Evolutionary conservation across 2,113 vertebrate genomes (phyloP).

Genomic region (Neogale vison): DNA sequence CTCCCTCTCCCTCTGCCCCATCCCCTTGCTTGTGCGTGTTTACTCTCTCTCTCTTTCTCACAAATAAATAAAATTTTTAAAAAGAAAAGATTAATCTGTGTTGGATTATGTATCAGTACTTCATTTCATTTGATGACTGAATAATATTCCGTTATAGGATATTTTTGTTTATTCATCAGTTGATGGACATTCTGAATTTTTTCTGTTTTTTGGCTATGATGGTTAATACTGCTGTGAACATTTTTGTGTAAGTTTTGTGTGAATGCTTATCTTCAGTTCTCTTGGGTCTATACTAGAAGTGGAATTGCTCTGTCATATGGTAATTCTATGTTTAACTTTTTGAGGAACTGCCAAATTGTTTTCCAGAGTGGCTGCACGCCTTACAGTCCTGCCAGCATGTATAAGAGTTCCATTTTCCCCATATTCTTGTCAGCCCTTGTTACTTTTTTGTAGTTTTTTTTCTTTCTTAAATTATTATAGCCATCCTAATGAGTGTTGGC

Average conservation of each 20-base stretch:
- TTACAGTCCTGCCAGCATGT: not conserved
- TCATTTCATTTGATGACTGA: not conserved
- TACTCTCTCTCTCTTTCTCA: too few relatives aligned
- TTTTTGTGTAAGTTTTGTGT: not conserved
- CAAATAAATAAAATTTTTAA: too few relatives aligned
- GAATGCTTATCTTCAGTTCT: not conserved
- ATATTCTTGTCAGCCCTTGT: not conserved
- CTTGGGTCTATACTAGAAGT: not conserved
- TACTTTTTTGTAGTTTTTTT: not conserved
- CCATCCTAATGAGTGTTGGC: not conserved
- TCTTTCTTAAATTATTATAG: not conserved
- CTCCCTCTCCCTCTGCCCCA: too few relatives aligned
- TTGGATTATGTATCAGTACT: not conserved
- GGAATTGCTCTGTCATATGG: not conserved
- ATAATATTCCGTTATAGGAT: not conserved
- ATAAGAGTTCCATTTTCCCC: not conserved
- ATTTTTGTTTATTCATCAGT: not conserved
- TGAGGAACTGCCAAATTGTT: not conserved
- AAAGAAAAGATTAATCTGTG: not conserved
- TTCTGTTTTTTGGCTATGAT: not conserved
- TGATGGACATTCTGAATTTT: not conserved
- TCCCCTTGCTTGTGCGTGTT: too few relatives aligned
- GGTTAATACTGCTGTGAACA: not conserved
- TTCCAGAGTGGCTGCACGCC: not conserved
- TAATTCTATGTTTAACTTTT: not conserved